A percentile compares a stretch with the other conserved stretches of the same genome.
phyloP scores from a whole-genome alignment of 2,797 vertebrate genomes.

The Sebastiscus albofasciatus region DNA sequence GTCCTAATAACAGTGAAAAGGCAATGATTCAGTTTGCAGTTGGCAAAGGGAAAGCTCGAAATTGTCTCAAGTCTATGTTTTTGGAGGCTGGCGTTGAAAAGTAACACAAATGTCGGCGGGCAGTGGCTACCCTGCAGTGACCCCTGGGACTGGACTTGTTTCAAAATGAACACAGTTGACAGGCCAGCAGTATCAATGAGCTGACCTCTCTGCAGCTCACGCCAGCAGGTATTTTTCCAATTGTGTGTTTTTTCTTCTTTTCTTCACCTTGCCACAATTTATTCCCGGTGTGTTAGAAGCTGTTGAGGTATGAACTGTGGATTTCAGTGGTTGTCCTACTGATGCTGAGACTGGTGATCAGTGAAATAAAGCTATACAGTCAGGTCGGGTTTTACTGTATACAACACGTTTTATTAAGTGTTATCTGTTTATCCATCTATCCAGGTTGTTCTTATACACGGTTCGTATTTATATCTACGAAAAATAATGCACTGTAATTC shows the following conservation, averaged over 20 bases:
- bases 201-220: slow-evolving; percentile 70
- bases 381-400: background rate
- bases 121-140: slow-evolving; percentile 63
- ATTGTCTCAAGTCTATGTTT: slow-evolving; percentile 27
- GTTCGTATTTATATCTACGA: too few relatives aligned
- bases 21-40: background rate
- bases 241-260: slow-evolving; percentile 60
- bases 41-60: slow-evolving; percentile 1
- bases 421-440: background rate
- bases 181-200: slow-evolving; percentile 74
- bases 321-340: slow-evolving; percentile 8
- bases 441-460: too few relatives aligned
- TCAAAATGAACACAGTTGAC: slow-evolving; percentile 74
- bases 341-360: background rate
- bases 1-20: background rate
- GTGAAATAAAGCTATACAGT: background rate
- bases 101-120: slow-evolving; percentile 63
- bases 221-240: slow-evolving; percentile 73
- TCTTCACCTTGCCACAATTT: slow-evolving; percentile 75
- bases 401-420: background rate
- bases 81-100: slow-evolving; percentile 32
- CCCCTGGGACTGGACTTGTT: slow-evolving; percentile 56
- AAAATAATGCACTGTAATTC: too few relatives aligned
- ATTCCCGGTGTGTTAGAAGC: slow-evolving; percentile 56
- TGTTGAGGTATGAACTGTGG: slow-evolving; percentile 50